Conservation (phyloP, 2,888 invertebrate species). For the Sinodicranocentrus sp. region DNA sequence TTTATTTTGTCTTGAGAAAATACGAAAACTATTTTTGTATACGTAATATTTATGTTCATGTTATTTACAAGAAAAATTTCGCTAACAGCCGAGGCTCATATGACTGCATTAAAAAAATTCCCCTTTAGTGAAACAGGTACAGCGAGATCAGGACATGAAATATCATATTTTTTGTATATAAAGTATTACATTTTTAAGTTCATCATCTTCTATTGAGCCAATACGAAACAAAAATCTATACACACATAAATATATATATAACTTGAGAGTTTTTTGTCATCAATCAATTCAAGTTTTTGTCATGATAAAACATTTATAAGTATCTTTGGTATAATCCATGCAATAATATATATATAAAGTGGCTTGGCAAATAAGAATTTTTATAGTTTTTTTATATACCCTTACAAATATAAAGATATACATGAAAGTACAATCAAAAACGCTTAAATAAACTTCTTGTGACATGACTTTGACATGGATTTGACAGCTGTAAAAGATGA, state of each 20-base stretch:
- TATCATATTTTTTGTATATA: conserved; percentile 8
- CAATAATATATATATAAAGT: background rate
- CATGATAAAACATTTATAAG: background rate
- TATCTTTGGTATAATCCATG: conserved; percentile 15
- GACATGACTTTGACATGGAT: too few species aligned
- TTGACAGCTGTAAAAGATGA: too few species aligned
- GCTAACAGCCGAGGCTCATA: too few species aligned
- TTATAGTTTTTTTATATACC: too few species aligned
- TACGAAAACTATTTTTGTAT: conserved; percentile 27
- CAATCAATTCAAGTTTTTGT: background rate
- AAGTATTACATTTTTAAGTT: background rate
- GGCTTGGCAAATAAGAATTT: too few species aligned
- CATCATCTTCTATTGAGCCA: conserved; percentile 33
- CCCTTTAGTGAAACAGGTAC: conserved; percentile 57
- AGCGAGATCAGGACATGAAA: conserved; percentile 66
- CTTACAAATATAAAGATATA: too few species aligned
- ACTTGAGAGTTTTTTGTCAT: too few species aligned
- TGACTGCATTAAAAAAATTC: conserved; percentile 6
- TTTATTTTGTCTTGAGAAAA: conserved; percentile 24
- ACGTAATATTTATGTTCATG: background rate
- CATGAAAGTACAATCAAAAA: too few species aligned
- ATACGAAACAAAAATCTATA: conserved; percentile 7
- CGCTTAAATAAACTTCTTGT: too few species aligned
- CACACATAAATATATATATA: too few species aligned
- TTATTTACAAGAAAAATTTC: background rate